Evolutionary conservation across 2,888 invertebrate genomes (phyloP).

Genomic region (Cephus runcator): DNA sequence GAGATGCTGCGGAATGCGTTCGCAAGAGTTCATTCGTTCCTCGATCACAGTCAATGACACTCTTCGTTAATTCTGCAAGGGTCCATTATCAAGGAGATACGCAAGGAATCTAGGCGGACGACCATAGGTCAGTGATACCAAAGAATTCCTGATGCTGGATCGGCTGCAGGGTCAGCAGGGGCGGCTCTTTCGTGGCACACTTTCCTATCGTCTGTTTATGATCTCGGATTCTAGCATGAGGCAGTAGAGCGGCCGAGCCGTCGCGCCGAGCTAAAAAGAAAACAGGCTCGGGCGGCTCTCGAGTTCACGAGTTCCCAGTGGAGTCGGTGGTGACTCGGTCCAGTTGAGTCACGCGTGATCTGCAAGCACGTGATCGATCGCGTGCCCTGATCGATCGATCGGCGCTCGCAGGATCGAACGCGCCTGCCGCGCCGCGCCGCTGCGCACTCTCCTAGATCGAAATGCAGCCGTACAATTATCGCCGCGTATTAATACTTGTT

Average conservation of each 20-base stretch:
- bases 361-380: constrained; percentile 25
- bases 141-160: no score
- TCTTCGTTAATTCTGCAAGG: no score
- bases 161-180: no score
- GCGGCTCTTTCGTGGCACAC: no score
- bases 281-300: constrained; percentile 8
- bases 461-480: constrained; percentile 52
- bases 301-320: background rate
- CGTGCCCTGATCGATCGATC: constrained; percentile 24
- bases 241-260: no score
- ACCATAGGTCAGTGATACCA: no score
- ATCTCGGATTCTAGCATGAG: background rate
- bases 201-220: background rate
- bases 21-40: background rate
- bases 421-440: constrained; percentile 17
- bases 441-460: constrained; percentile 15
- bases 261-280: constrained; percentile 4
- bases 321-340: constrained; percentile 5
- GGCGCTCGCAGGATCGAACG: constrained; percentile 34
- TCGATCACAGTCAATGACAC: no score
- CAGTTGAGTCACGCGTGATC: constrained; percentile 37
- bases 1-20: constrained; percentile 33
- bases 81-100: no score
- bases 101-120: no score
- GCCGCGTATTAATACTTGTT: constrained; percentile 35